Conservation (phyloP, 2,797 vertebrate species). For the Sebastes nivosus region DNA sequence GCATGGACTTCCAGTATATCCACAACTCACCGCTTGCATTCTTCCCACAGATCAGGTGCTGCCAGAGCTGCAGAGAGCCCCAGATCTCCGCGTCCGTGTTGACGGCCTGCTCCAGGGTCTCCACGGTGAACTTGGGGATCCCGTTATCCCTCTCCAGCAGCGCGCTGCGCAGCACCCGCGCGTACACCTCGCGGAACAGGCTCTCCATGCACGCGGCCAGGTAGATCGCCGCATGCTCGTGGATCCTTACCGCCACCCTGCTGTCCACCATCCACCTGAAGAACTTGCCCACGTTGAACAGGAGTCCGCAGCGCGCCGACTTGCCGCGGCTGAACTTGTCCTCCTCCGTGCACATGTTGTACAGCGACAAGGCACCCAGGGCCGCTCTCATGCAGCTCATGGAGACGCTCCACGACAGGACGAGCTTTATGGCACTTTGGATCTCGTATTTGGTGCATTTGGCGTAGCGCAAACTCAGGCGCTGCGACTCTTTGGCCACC, state of each 20-base stretch:
- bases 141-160: constrained; percentile 85
- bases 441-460: constrained; percentile 97
- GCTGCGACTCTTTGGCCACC: constrained; percentile 92
- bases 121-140: constrained; percentile 86
- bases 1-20: background rate
- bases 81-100: constrained; percentile 93
- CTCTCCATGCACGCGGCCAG: constrained; percentile 93
- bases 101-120: constrained; percentile 91
- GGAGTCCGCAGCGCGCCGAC: constrained; percentile 91
- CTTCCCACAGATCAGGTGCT: constrained; percentile 95
- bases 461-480: constrained; percentile 93
- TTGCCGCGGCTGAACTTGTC: constrained; percentile 94
- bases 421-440: constrained; percentile 93
- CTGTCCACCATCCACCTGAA: constrained; percentile 99
- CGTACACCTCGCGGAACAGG: constrained; percentile 92
- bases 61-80: constrained; percentile 92
- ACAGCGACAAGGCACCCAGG: constrained; percentile 90
- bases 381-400: constrained; percentile 88
- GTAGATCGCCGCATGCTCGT: constrained; percentile 97
- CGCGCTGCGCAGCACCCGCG: constrained; percentile 77
- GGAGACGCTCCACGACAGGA: constrained; percentile 92
- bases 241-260: constrained; percentile 91
- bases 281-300: constrained; percentile 93
- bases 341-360: constrained; percentile 95
- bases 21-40: constrained; percentile 92